Evolutionary conservation across 2,888 invertebrate genomes (phyloP), one percentile per base, ranked within the genome.

Genomic region (Melitaea athalia): DNA sequence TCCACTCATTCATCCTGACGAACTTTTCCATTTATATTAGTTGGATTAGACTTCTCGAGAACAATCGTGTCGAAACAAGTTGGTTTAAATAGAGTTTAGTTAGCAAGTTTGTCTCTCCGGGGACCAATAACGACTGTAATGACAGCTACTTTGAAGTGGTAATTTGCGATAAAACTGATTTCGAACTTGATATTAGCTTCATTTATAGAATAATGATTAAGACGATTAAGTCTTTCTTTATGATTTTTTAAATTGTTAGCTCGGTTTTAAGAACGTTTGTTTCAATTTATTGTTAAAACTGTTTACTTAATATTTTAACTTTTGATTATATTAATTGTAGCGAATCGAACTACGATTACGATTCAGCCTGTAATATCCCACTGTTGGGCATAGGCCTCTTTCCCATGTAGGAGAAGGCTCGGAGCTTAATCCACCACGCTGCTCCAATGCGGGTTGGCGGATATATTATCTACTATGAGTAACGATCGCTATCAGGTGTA

Each of bases 71-170:
- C 55, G 11, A 61, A 68, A 70, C 68, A 68, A 68, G 68, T 68
- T 64, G 55, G 62, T 70, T 59, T 68, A 57, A 65, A 70, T 70
- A 62, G 70, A 68, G 68, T 68, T 61, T 68, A 65, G 62, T 70
- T 67, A 55, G 47, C 53, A 64, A 70, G 68, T 70, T 70, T 63
- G 57, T 66, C 45, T 50, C 70, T 74, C 76, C 72, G 68, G 73
- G 73, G 76, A 64, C 78, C 77, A 77, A 79, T 81, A 81, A 80
- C 77, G 72, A 72, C 73, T 68, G 72, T 75, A 75, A 74, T 71
- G 68, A 72, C 63, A 64, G 53, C 38, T 63, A 79, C 72, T 76
- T 76, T 73, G 63, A 74, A 70, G 77, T 77, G 78, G 76, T 75
- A 78, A 79, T 79, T 77, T 73, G 74, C 70, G 66, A 72, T 65